Percentiles rank a stretch among this genome's conserved stretches.
Evolutionary conservation across 2,113 vertebrate genomes (phyloP).

Genomic region (Mobula hypostoma): DNA sequence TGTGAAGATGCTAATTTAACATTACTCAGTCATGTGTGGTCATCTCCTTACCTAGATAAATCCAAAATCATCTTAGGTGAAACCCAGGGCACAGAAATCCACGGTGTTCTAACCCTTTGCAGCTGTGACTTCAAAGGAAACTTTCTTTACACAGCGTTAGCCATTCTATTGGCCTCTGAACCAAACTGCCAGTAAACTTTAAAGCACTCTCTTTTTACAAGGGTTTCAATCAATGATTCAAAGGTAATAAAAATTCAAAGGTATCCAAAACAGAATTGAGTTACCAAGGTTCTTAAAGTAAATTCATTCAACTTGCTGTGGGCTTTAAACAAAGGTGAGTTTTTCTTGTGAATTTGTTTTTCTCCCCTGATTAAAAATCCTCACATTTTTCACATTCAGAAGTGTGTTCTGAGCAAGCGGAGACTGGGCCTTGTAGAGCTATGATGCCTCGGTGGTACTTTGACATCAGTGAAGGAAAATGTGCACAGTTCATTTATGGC

Average conservation of each 20-base stretch:
- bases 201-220: neutral
- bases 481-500: conserved; percentile 91
- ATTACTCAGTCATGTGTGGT: neutral
- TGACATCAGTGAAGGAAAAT: conserved; percentile 82
- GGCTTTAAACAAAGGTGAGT: neutral
- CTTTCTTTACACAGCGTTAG: neutral
- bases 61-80: neutral
- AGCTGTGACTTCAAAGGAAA: neutral
- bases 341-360: conserved; percentile 15
- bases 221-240: neutral
- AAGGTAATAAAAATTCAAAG: neutral
- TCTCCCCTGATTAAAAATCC: conserved; percentile 10
- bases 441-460: conserved; percentile 98
- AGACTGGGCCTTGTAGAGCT: conserved; percentile 89
- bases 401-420: conserved; percentile 90
- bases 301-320: neutral
- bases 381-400: conserved; percentile 74
- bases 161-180: neutral
- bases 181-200: neutral
- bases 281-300: neutral
- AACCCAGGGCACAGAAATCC: neutral
- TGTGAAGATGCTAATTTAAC: neutral
- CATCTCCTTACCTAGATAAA: neutral
- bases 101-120: neutral
- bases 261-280: neutral